phyloP scores from a whole-genome alignment of 2,797 vertebrate genomes.

The Morelia viridis region DNA sequence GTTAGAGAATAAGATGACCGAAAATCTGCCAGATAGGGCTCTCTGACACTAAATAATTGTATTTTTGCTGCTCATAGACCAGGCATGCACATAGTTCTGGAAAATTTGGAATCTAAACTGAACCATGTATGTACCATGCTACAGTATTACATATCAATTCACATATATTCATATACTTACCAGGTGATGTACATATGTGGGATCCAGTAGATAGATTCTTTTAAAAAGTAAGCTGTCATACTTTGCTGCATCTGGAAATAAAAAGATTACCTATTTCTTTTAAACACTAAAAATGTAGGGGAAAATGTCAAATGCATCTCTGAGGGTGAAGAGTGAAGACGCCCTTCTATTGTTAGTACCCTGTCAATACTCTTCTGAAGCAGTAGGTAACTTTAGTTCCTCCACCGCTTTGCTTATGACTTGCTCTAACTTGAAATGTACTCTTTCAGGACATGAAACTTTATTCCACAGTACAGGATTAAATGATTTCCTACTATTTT shows the following conservation, averaged over 20 bases:
- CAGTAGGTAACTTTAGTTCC: background rate
- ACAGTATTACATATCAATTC: too few species aligned
- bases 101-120: background rate
- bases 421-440: background rate
- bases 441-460: background rate
- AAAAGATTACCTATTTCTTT: background rate
- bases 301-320: background rate
- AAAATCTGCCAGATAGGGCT: background rate
- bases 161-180: background rate
- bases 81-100: background rate
- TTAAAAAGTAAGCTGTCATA: background rate
- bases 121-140: background rate
- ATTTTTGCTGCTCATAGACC: background rate
- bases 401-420: background rate
- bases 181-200: background rate
- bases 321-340: background rate
- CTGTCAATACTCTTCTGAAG: background rate
- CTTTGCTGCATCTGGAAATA: background rate
- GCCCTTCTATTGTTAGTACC: background rate
- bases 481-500: background rate
- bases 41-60: background rate
- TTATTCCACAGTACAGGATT: background rate
- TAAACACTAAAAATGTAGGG: conserved; percentile 2
- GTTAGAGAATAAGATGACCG: background rate
- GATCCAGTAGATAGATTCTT: background rate